Percentiles rank a stretch among this genome's conserved stretches.
Conservation (phyloP, 2,797 vertebrate species). For the Agapornis canus region DNA sequence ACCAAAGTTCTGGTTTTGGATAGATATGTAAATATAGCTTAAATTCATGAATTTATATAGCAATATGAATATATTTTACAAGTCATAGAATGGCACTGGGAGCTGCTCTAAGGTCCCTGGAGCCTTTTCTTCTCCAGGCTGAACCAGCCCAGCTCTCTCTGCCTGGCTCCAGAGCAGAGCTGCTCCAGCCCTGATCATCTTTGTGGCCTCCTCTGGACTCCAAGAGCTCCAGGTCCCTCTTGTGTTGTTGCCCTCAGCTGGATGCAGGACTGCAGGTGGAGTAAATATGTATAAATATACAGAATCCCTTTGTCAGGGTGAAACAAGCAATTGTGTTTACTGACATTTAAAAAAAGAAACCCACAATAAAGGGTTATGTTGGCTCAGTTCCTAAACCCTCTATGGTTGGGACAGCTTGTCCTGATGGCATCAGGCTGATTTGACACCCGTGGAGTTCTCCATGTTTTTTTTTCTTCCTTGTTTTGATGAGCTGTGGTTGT, state of each 20-base stretch:
- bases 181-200: background rate
- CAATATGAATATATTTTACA: background rate
- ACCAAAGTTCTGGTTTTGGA: background rate
- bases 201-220: background rate
- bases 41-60: background rate
- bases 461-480: accelerated
- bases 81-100: background rate
- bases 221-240: background rate
- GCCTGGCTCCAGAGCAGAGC: background rate
- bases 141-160: background rate
- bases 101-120: background rate
- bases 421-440: background rate
- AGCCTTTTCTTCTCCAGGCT: background rate
- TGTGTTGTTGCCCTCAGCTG: background rate
- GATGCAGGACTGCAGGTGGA: background rate
- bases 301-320: background rate
- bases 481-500: background rate
- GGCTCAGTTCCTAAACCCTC: background rate
- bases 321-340: background rate
- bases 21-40: background rate
- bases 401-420: background rate
- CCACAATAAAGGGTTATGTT: background rate
- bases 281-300: background rate
- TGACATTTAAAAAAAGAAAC: background rate
- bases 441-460: background rate